Evolutionary conservation across 2,888 invertebrate species (phyloP).

Genomic region (Nomada ruficornis): DNA sequence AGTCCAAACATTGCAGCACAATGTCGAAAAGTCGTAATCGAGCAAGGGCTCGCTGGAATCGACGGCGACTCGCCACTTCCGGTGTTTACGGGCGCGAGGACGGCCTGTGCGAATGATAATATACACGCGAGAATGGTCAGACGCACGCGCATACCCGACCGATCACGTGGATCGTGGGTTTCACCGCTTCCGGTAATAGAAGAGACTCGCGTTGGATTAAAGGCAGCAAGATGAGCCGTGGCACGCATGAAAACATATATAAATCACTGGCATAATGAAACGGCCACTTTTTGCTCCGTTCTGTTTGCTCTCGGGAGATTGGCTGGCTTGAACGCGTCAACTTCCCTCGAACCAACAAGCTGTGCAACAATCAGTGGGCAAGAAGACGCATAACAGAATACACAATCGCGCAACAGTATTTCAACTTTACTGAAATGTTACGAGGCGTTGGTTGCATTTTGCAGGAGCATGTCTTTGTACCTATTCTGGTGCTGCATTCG

Average conservation of each 20-base stretch:
- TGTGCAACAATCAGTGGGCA: background rate
- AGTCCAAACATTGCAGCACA: background rate
- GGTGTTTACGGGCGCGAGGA: slow-evolving; percentile 63
- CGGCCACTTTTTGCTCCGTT: background rate
- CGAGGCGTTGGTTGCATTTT: too few species aligned
- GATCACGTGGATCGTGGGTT: slow-evolving; percentile 52
- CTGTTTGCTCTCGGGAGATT: slow-evolving; percentile 23
- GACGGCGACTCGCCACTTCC: slow-evolving; percentile 57
- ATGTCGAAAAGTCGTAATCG: slow-evolving; percentile 7
- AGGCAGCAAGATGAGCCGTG: background rate
- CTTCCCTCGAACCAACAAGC: background rate
- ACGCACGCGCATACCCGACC: slow-evolving; percentile 20
- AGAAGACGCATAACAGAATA: too few species aligned
- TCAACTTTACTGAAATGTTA: too few species aligned
- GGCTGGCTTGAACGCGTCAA: background rate
- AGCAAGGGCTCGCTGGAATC: background rate
- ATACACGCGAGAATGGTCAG: slow-evolving; percentile 64
- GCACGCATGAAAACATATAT: slow-evolving; percentile 23
- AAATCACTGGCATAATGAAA: slow-evolving; percentile 42
- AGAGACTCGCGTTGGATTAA: slow-evolving; percentile 16
- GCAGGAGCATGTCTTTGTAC: too few species aligned
- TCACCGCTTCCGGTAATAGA: slow-evolving; percentile 54
- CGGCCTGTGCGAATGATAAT: slow-evolving; percentile 60
- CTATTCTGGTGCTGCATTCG: too few species aligned
- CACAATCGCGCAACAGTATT: too few species aligned